Base-by-base conservation (phyloP, 1,140 invertebrate genomes). In the Achatina immaculata region DNA sequence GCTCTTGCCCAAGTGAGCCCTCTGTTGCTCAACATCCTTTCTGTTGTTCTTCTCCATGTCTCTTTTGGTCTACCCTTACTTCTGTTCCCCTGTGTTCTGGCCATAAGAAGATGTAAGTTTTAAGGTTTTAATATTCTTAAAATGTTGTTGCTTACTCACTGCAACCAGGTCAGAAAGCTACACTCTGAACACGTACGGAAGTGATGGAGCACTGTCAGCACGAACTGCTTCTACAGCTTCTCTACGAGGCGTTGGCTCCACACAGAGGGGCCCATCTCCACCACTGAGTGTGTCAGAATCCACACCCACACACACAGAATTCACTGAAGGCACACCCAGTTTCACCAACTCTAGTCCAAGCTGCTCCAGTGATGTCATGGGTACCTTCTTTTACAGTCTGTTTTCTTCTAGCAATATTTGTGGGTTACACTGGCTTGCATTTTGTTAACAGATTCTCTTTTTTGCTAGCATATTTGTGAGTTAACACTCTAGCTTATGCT, bases 301-400 rank as follows among this genome's bases (percentile, higher is more conserved):
- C 4, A 98, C 97, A n/a, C 97, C 97, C 16, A 98, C 97, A 28
- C 98, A 97, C 95, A 99, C 97, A 43, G 89, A 90, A 36, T 87
- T 86, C 75, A 91, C 90, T 31, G 97, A 99, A 93, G 97, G 97
- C 87, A 99, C 97, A 81, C 97, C 97, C 69, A 97, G 96, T 89
- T 98, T 97, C 92, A 99, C 97, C 55, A 96, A 98, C 90, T 98
- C 97, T 86, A 98, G 96, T 81, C 89, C 88, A n/a, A 90, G 89
- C 85, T 89, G 88, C 85, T 90, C 85, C 81, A 91, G 90, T 86
- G 90, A 90, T 81, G 84, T 88, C n/a, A 82, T 89, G 80, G 88
- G 88, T 89, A 88, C 81, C 78, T 55, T 55, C 34, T 19, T 19
- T 40, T 34, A n/a, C 45, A 9, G 43, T 42, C 77, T 40, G 42